A percentile compares a stretch with the other conserved stretches of the same genome.
These are phyloP conservation scores for Microctonus brassicae DNA, from an alignment of 2,888 invertebrate species.

Conservation along the genomic window DNA sequence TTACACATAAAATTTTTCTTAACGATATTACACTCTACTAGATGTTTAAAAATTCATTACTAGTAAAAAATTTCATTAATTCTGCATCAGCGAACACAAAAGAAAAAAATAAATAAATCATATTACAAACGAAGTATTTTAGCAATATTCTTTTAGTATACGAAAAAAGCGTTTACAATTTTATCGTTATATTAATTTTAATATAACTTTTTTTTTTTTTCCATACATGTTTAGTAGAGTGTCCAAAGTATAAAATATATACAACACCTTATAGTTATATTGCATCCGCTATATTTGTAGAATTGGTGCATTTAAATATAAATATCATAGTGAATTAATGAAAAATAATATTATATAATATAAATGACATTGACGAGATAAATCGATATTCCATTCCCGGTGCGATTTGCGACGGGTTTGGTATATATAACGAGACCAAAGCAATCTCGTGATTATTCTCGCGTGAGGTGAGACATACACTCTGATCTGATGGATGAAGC, in stretches of 20 bases:
- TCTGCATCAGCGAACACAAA: not conserved
- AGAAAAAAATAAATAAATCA: not conserved
- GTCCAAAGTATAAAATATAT: not conserved
- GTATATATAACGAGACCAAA: constrained; percentile 14
- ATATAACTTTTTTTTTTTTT: not conserved
- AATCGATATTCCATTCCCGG: constrained; percentile 30
- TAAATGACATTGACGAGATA: constrained; percentile 14
- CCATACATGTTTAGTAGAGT: constrained; percentile 11
- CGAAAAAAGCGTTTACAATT: not conserved
- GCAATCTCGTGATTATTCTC: constrained; percentile 24
- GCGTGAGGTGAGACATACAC: constrained; percentile 16
- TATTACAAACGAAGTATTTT: not conserved
- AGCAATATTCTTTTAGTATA: not conserved
- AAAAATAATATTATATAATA: constrained; percentile 4
- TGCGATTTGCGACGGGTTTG: not conserved
- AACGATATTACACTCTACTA: not conserved
- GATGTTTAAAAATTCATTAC: constrained; percentile 2
- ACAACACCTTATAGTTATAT: not conserved
- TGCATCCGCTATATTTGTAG: constrained; percentile 38
- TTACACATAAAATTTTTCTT: not conserved
- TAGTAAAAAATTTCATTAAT: not conserved
- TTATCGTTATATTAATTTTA: not conserved
- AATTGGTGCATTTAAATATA: constrained; percentile 29
- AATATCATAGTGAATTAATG: constrained; percentile 18
- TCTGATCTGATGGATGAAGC: constrained; percentile 23